phyloP scores from a whole-genome alignment of 2,797 vertebrate genomes.

The Spinibarbus caldwelli region DNA sequence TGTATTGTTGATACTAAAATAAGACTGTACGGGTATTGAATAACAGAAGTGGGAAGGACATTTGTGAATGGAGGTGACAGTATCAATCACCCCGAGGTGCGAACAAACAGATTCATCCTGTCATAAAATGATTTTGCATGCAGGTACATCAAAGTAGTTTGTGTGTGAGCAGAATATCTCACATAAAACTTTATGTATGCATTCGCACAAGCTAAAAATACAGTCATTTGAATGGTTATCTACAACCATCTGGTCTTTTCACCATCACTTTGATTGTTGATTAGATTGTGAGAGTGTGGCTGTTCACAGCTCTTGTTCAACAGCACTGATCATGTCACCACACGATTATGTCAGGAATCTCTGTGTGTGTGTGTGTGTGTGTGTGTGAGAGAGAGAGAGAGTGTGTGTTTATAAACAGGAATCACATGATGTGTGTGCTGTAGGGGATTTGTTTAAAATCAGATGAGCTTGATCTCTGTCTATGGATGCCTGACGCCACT shows the following conservation, averaged over 20 bases:
- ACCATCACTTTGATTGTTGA: not conserved
- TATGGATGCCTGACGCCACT: not conserved
- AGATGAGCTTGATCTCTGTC: slow-evolving; percentile 40
- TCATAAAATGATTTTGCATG: not conserved
- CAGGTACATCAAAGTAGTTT: not conserved
- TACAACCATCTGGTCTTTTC: not conserved
- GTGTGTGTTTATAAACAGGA: slow-evolving; percentile 46
- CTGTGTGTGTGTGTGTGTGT: not conserved
- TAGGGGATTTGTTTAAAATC: slow-evolving; percentile 38
- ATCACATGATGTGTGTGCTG: slow-evolving; percentile 41
- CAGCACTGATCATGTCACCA: slow-evolving; percentile 20
- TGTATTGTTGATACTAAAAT: not conserved
- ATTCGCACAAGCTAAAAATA: not conserved
- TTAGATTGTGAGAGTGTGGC: slow-evolving; percentile 4
- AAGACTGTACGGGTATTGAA: not conserved
- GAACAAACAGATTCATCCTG: not conserved
- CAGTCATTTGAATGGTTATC: not conserved
- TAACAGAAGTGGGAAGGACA: not conserved
- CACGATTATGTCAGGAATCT: not conserved
- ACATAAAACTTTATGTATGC: not conserved
- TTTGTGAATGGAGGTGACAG: no score
- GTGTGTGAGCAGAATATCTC: not conserved
- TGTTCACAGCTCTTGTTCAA: not conserved
- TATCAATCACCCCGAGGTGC: no score
- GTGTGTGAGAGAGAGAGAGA: no score